phyloP scores from a whole-genome alignment of 1,140 invertebrate genomes.

The Drosophila burlai region DNA sequence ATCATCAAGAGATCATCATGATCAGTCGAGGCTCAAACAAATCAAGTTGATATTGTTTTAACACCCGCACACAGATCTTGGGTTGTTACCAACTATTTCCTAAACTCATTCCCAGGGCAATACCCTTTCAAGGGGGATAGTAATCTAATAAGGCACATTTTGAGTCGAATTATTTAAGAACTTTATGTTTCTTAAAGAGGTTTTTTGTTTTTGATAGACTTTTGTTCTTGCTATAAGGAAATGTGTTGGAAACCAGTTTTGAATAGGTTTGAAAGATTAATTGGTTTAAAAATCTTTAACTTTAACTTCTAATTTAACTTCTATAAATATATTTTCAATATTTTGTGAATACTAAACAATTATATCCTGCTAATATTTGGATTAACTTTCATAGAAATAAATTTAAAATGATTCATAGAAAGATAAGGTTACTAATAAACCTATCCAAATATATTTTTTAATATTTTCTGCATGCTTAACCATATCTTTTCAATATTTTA shows the following conservation, averaged over 20 bases:
- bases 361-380: too few species aligned
- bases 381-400: too few species aligned
- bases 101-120: conserved; percentile 25
- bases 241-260: neutral
- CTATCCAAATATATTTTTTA: too few species aligned
- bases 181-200: neutral
- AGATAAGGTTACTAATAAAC: too few species aligned
- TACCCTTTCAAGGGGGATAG: neutral
- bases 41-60: conserved; percentile 39
- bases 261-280: neutral
- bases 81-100: conserved; percentile 25
- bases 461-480: neutral
- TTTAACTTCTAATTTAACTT: neutral
- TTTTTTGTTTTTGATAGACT: neutral
- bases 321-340: too few species aligned
- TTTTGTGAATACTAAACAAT: too few species aligned
- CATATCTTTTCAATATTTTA: neutral
- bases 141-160: too few species aligned
- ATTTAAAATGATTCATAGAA: too few species aligned
- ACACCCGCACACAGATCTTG: conserved; percentile 56
- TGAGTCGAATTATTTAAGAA: neutral
- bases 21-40: conserved; percentile 27
- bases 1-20: conserved; percentile 50
- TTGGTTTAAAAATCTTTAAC: neutral
- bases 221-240: neutral